These are phyloP conservation scores for Erethizon dorsatum DNA, from an alignment of 2,797 vertebrate genomes.

Conservation along the genomic window DNA sequence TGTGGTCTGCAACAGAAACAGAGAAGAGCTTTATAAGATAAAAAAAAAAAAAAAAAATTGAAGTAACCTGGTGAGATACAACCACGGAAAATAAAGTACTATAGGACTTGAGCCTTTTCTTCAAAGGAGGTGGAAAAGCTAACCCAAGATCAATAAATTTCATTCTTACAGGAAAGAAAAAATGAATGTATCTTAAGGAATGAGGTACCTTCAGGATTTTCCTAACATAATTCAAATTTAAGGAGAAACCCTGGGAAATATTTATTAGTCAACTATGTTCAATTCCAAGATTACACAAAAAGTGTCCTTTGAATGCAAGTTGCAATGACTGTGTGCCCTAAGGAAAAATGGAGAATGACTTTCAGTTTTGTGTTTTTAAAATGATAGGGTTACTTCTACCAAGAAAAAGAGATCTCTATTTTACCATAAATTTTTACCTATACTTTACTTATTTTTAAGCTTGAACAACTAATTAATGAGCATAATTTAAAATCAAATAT, in stretches of 20 bases:
- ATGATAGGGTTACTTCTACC: not conserved
- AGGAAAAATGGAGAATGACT: not conserved
- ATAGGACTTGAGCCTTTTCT: not conserved
- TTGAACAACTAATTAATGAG: not conserved
- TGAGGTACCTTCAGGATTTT: not conserved
- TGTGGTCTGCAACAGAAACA: not conserved
- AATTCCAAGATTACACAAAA: not conserved
- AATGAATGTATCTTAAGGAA: not conserved
- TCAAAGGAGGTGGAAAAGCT: not conserved
- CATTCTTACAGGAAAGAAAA: not conserved
- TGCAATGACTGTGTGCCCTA: not conserved
- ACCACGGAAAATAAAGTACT: not conserved
- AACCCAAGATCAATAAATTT: not conserved
- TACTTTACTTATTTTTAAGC: constrained; percentile 32
- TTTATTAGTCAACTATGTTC: not conserved
- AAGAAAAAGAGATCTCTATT: not conserved
- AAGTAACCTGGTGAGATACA: not conserved
- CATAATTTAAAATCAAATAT: not conserved
- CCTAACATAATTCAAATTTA: not conserved
- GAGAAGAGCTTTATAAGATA: not conserved
- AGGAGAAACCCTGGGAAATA: not conserved
- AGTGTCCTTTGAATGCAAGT: not conserved
- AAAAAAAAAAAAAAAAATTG: not conserved
- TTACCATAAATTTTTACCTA: not conserved
- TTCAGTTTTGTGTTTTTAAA: not conserved